Evolutionary conservation across 92 coral and sea anemone species (phyloP).

Genomic region (Blastomussa wellsi): DNA sequence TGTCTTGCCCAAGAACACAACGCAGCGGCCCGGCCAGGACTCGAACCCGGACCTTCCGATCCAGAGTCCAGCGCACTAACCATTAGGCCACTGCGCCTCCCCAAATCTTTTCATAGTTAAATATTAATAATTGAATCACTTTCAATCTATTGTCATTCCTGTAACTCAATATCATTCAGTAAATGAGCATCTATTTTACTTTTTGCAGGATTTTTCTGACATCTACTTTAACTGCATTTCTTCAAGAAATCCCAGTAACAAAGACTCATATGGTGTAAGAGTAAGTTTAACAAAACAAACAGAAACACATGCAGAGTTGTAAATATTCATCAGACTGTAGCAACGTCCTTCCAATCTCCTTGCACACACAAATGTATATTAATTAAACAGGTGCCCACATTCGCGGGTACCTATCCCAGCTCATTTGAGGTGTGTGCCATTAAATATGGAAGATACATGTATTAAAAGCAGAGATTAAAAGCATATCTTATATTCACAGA

Average conservation of each 20-base stretch:
- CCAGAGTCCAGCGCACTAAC: too few species aligned
- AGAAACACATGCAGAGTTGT: slow-evolving; percentile 4
- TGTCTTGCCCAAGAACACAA: too few species aligned
- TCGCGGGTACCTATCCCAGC: slow-evolving; percentile 6
- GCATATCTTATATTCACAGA: slow-evolving; percentile 42
- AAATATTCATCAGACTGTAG: not conserved
- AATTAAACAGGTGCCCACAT: not conserved
- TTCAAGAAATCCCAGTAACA: slow-evolving; percentile 30
- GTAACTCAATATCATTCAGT: not conserved
- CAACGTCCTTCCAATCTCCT: slow-evolving; percentile 2
- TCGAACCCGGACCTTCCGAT: too few species aligned
- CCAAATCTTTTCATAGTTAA: too few species aligned
- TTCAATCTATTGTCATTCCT: not conserved
- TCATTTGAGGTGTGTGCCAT: slow-evolving; percentile 15
- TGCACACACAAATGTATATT: not conserved
- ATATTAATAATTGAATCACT: not conserved
- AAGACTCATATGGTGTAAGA: slow-evolving; percentile 40
- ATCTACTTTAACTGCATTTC: slow-evolving; percentile 53
- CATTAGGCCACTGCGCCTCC: too few species aligned
- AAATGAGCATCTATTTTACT: not conserved
- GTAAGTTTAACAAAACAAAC: slow-evolving; percentile 24
- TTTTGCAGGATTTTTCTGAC: slow-evolving; percentile 58
- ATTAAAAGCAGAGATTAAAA: slow-evolving; percentile 7
- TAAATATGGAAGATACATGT: slow-evolving; percentile 6
- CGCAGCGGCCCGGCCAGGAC: too few species aligned